Evolutionary conservation across 2,797 vertebrate species (phyloP), one percentile per base, ranked within the genome.

Genomic region (Sitta carolinensis): DNA sequence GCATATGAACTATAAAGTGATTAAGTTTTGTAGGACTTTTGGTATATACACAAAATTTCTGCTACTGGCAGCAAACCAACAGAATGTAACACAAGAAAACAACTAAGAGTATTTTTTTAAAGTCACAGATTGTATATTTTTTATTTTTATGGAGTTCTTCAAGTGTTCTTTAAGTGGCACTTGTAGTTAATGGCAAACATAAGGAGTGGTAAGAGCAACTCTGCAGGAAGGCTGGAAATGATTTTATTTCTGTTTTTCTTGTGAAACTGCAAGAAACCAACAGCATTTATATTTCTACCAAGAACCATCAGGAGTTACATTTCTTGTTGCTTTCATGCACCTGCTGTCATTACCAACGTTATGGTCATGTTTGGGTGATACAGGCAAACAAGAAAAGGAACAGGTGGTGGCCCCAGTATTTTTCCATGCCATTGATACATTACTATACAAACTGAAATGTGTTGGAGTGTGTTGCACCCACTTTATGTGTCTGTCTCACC

Each of bases 1-100:
- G 69, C 21, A 87, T 58, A 34, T 72, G 77, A 70, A 94, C 84
- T 73, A 79, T 59, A 83, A 96, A 85, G 25, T 68, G 75, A 67
- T 62, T 48, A 81, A 29, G 34, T 96, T 96, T 96, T 68, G 12
- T 40, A 94, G 68, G 20, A n/a, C 25, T 95, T 55, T 94, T 81
- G 85, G 42, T 55, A 58, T 74, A 89, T 67, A 45, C 13, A 42
- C 14, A 69, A 30, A 68, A 80, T 85, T 73, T 9, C 7, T 45
- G 8, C 18, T 55, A 18, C 34, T 59, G 29, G 21, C 29, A 73
- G 32, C 17, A 75, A 55, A 36, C 6, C 18, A 7, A 36, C 14
- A 92, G 19, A 62, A 87, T 27, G 5, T 34, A 76, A 82, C 34
- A 23, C 5, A 66, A 42, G 13, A 5, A 43, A 32, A 18, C 11